Evolutionary conservation across 2,888 invertebrate species (phyloP), one percentile per base, ranked within the genome.

Genomic region (Calameuta pallipes): DNA sequence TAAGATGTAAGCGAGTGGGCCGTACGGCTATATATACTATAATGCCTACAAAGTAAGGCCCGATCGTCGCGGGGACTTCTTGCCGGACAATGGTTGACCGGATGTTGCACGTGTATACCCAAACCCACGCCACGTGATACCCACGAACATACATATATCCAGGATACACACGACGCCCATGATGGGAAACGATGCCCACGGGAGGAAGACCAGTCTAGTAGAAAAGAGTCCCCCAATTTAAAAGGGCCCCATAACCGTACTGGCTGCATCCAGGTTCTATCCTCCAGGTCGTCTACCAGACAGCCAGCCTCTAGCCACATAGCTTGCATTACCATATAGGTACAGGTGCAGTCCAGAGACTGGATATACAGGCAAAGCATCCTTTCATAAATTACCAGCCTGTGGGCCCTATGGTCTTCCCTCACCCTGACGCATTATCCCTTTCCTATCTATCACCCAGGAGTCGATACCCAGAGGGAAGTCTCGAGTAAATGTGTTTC

Each of bases 81-180:
- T 30, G 35, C 80, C 87, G 88, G 87, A 90, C 90, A 90, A 90
- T 89, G 89, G 87, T 85, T 87, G 87, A 82, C 82, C 82, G 87
- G 86, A 88, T 88, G 88, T 84, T 83, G 86, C 81, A 81, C 85
- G 83, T 84, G 85, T 88, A 85, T 87, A 85, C 86, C 87, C 82
- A 90, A 90, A 87, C 89, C 88, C 88, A 89, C 89, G 87, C 87
- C 83, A 81, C 84, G 70, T 33, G 70, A 70, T 70, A 70, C 70
- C 70, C 70, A 70, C 70, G 70, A 15, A 6, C 15, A 41, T 41
- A 41, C 4, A 41, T 41, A 30, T 70, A 70, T 33, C 30, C 33
- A 70, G 31, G 70, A 70, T 70, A 70, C 70, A 15, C 70, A 33
- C 70, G 70, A 13, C 15, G 70, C 41, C 41, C 41, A 41, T 15